These are phyloP conservation scores for Dermochelys coriacea DNA, from an alignment of 2,797 vertebrate species.

Conservation along the genomic window DNA sequence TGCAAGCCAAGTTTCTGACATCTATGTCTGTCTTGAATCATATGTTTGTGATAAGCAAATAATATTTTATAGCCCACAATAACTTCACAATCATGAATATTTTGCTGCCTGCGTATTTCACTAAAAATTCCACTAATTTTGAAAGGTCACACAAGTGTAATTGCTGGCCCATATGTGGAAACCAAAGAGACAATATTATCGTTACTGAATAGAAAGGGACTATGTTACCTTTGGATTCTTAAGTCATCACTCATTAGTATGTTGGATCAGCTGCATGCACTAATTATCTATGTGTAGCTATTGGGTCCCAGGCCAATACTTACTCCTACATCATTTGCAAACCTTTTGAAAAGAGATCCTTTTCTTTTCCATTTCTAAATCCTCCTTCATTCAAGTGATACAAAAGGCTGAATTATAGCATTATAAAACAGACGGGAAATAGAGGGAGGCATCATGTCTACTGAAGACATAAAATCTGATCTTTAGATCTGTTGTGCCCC, in stretches of 20 bases:
- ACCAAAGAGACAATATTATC: neutral
- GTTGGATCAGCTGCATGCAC: neutral
- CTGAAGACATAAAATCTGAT: neutral
- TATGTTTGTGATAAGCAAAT: slow-evolving; percentile 45
- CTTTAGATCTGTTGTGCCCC: neutral
- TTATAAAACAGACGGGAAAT: neutral
- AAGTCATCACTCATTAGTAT: slow-evolving; percentile 25
- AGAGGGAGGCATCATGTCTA: neutral
- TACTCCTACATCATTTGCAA: slow-evolving; percentile 6
- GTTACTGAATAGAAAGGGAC: neutral
- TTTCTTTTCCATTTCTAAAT: neutral
- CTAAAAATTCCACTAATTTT: slow-evolving; percentile 30
- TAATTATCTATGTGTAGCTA: neutral
- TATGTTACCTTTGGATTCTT: neutral
- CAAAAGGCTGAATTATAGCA: neutral
- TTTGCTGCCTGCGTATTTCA: slow-evolving; percentile 43
- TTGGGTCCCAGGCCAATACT: neutral
- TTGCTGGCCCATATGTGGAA: slow-evolving; percentile 48
- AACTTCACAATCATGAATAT: slow-evolving; percentile 42
- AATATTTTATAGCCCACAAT: neutral
- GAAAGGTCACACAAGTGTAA: slow-evolving; percentile 42
- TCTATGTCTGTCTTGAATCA: slow-evolving; percentile 23
- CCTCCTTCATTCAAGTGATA: neutral
- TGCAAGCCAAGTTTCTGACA: slow-evolving; percentile 13
- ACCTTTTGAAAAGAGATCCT: neutral